These are phyloP conservation scores for Eristalis intricaria DNA, from an alignment of 2,888 invertebrate species.

Conservation along the genomic window DNA sequence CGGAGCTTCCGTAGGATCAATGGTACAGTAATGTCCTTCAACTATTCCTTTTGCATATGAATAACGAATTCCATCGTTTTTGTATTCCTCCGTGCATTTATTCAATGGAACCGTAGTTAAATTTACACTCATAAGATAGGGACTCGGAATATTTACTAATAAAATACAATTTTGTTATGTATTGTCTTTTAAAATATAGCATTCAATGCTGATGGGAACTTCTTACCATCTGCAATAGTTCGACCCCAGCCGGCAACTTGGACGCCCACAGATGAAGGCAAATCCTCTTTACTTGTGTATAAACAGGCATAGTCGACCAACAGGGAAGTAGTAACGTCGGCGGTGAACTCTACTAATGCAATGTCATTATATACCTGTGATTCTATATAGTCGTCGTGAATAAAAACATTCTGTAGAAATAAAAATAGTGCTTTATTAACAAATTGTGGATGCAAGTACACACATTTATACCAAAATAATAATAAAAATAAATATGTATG, in stretches of 20 bases:
- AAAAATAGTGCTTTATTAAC: background rate
- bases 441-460: background rate
- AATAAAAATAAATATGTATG: no score
- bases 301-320: background rate
- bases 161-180: background rate
- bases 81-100: background rate
- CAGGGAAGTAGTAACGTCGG: background rate
- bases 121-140: background rate
- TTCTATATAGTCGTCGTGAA: background rate
- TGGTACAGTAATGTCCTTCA: background rate
- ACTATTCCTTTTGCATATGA: background rate
- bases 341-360: background rate
- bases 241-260: background rate
- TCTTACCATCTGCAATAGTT: background rate
- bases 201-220: background rate
- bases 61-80: background rate
- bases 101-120: background rate
- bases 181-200: background rate
- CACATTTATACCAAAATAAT: background rate
- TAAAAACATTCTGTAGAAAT: background rate
- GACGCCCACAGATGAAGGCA: background rate
- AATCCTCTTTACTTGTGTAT: background rate
- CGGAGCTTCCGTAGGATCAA: no score
- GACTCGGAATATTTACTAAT: background rate
- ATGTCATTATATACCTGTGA: background rate